Evolutionary conservation across 2,888 invertebrate genomes (phyloP).

Genomic region (Nysson spinosus): DNA sequence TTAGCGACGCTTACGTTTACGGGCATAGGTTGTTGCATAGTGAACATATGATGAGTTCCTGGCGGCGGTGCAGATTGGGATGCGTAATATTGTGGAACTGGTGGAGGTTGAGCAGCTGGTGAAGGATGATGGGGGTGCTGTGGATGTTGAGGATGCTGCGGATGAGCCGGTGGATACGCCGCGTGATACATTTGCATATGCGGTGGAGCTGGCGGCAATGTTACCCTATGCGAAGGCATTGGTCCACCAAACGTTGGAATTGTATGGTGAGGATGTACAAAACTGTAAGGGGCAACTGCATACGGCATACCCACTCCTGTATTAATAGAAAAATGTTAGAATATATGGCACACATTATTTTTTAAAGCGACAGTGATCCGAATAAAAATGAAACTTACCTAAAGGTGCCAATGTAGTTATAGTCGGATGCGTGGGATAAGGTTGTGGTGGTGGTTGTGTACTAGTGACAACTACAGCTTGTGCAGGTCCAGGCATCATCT

Average conservation of each 20-base stretch:
- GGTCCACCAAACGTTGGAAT: constrained; percentile 79
- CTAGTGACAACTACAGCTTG: constrained; percentile 80
- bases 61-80: constrained; percentile 73
- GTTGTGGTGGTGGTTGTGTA: constrained; percentile 79
- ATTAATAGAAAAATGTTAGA: too few relatives aligned
- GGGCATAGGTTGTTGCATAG: constrained; percentile 74
- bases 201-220: constrained; percentile 78
- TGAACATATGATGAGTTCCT: constrained; percentile 74
- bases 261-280: constrained; percentile 82
- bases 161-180: constrained; percentile 70
- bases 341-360: background rate
- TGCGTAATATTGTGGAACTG: constrained; percentile 78
- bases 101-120: constrained; percentile 79
- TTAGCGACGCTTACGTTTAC: constrained; percentile 63
- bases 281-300: constrained; percentile 83
- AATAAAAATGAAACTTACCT: constrained; percentile 70
- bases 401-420: constrained; percentile 81
- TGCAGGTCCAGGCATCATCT: constrained; percentile 74
- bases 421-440: constrained; percentile 80
- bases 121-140: constrained; percentile 71
- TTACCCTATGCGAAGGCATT: constrained; percentile 78
- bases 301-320: constrained; percentile 80
- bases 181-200: constrained; percentile 80
- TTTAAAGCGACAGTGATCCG: too few relatives aligned
- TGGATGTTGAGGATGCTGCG: constrained; percentile 75